Evolutionary conservation across 2,113 vertebrate genomes (phyloP).

Genomic region (Rousettus leschenaultii): DNA sequence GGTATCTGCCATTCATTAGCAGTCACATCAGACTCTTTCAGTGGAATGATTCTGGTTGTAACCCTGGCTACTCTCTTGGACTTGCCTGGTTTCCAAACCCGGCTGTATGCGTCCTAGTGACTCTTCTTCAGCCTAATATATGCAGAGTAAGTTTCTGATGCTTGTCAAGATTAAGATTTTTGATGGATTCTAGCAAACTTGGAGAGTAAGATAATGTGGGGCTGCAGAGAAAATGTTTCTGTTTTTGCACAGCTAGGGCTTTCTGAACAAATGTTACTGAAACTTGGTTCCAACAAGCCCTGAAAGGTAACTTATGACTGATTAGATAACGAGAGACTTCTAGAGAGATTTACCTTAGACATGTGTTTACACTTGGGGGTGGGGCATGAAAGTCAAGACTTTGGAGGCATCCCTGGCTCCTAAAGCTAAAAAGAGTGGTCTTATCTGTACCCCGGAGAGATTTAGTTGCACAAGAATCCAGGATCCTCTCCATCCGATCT

Average conservation of each 20-base stretch:
- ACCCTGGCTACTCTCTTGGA: neutral
- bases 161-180: neutral
- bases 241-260: neutral
- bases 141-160: neutral
- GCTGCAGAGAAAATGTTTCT: neutral
- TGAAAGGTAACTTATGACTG: neutral
- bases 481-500: neutral
- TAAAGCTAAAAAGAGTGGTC: neutral
- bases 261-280: neutral
- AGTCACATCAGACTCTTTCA: neutral
- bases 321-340: neutral
- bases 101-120: neutral
- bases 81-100: neutral
- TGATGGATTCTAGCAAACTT: neutral
- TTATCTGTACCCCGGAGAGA: neutral
- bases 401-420: neutral
- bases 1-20: neutral
- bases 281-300: neutral
- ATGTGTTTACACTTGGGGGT: neutral
- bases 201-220: neutral
- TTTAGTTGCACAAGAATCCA: neutral
- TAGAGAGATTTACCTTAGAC: neutral
- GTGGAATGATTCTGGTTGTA: neutral
- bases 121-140: neutral
- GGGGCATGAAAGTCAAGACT: neutral